Conservation (phyloP, 2,888 invertebrate species). For the Parelbella ahira region DNA sequence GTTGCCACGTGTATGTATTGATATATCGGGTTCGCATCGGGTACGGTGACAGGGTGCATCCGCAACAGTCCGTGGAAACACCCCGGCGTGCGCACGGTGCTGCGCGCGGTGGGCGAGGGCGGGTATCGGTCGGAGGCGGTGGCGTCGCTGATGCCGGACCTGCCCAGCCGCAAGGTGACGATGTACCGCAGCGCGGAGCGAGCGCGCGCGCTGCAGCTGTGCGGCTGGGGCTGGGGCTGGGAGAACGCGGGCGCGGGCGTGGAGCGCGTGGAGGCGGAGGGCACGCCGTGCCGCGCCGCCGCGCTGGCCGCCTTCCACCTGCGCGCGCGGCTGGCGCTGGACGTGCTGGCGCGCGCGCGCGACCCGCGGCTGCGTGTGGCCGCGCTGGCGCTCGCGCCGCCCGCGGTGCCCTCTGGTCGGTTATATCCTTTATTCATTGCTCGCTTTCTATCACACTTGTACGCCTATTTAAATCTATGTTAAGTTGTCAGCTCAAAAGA, state of each 20-base stretch:
- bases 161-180: conserved; percentile 68
- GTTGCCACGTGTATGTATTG: no score
- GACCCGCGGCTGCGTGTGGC: conserved; percentile 60
- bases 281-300: conserved; percentile 89
- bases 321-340: conserved; percentile 90
- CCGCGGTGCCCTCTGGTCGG: conserved; percentile 86
- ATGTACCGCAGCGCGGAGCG: conserved; percentile 84
- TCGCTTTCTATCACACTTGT: no score
- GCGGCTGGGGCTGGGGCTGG: conserved; percentile 94
- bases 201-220: conserved; percentile 89
- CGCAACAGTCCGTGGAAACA: conserved; percentile 80
- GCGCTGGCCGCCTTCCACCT: conserved; percentile 95
- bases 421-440: no score
- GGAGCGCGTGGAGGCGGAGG: conserved; percentile 85
- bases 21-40: no score
- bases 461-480: no score
- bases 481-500: no score
- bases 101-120: conserved; percentile 64
- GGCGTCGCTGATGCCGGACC: conserved; percentile 83
- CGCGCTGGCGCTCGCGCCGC: conserved; percentile 89
- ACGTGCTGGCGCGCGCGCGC: conserved; percentile 88
- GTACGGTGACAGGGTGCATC: conserved; percentile 61
- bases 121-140: conserved; percentile 82
- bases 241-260: conserved; percentile 76
- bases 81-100: conserved; percentile 82